These are phyloP conservation scores for Chrysemys picta DNA, from an alignment of 2,113 vertebrate species.

Conservation along the genomic window DNA sequence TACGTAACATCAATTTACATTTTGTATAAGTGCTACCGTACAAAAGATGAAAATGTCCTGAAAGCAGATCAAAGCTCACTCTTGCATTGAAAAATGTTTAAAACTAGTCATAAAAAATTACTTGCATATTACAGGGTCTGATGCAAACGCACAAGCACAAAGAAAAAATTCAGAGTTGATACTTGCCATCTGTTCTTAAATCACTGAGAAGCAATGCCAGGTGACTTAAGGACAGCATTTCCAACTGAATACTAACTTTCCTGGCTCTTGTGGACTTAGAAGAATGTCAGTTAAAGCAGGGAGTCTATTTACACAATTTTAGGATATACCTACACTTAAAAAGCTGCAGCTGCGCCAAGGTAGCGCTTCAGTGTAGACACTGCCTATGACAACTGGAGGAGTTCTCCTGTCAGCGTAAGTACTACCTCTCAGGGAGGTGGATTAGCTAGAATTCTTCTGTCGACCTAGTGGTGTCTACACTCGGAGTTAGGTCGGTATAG, in stretches of 20 bases:
- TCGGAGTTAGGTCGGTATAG: not conserved
- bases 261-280: not conserved
- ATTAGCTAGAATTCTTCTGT: not conserved
- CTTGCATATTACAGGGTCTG: constrained; percentile 24
- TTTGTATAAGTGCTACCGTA: not conserved
- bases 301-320: not conserved
- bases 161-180: not conserved
- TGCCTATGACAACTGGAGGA: not conserved
- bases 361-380: not conserved
- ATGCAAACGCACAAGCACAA: constrained; percentile 16
- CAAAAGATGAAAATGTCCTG: constrained; percentile 50
- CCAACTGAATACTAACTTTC: not conserved
- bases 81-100: constrained; percentile 28
- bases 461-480: not conserved
- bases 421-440: no score
- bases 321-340: not conserved
- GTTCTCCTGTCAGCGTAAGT: not conserved
- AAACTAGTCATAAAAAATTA: constrained; percentile 29
- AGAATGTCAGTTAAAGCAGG: not conserved
- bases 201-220: not conserved
- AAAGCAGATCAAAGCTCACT: constrained; percentile 63
- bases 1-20: constrained; percentile 48
- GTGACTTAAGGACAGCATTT: constrained; percentile 29
- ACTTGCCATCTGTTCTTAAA: constrained; percentile 38
- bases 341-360: not conserved